Evolutionary conservation across 2,888 invertebrate genomes (phyloP).

Genomic region (Chymomyza procnemis): DNA sequence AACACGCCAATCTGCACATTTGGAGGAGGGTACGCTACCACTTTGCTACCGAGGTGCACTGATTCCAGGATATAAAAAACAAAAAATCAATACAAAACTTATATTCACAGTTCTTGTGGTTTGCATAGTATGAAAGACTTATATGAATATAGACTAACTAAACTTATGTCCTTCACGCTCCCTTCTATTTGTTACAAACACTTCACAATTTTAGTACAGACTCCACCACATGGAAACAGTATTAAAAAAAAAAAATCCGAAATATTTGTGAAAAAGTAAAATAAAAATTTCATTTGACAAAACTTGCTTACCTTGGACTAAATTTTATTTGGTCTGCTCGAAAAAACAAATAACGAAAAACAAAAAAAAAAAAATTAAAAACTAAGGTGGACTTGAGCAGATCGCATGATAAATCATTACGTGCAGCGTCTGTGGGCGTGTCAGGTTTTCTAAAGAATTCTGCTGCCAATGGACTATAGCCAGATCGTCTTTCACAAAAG

Average conservation of each 20-base stretch:
- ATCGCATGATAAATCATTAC: conserved; percentile 50
- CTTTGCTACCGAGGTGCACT: no score
- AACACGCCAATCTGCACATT: no score
- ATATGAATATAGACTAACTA: no score
- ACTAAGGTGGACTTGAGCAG: conserved; percentile 8
- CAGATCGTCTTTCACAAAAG: conserved; percentile 50
- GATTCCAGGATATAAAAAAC: no score
- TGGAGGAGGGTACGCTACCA: no score
- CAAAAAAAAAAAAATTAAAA: conserved; percentile 27
- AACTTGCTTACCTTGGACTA: conserved; percentile 69
- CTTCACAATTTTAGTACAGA: no score
- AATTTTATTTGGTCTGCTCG: conserved; percentile 44
- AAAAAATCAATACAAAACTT: no score
- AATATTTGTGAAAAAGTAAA: conserved; percentile 19
- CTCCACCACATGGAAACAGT: no score
- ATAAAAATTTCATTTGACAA: conserved; percentile 23
- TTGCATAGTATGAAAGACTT: no score
- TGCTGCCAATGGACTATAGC: conserved; percentile 18
- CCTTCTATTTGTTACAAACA: no score
- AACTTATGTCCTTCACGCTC: no score
- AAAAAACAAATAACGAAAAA: not conserved
- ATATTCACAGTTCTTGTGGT: no score
- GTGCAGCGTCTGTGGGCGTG: conserved; percentile 37
- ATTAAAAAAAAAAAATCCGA: not conserved
- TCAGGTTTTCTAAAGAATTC: conserved; percentile 59